A percentile compares a stretch with the other conserved stretches of the same genome.
Conservation (phyloP, 2,113 vertebrate genomes). For the Pyrgilauda ruficollis region DNA sequence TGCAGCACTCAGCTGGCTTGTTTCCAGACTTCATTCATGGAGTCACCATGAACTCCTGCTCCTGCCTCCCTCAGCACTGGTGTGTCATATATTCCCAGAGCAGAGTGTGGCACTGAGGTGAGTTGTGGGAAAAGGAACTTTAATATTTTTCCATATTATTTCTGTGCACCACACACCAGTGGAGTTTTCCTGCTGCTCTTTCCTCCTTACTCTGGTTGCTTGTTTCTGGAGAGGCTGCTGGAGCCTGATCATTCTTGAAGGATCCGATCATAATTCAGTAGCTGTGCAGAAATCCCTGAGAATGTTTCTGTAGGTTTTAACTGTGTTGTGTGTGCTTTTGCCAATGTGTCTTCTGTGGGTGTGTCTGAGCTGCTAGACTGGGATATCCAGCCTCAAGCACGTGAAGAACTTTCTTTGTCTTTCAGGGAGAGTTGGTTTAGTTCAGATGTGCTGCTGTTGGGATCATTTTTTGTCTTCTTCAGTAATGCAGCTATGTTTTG, state of each 20-base stretch:
- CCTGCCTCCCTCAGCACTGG: neutral
- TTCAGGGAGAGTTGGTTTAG: neutral
- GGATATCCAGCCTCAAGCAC: neutral
- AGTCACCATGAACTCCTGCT: neutral
- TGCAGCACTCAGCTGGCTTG: neutral
- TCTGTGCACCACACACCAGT: fast-evolving
- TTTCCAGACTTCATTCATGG: neutral
- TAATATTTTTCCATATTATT: fast-evolving
- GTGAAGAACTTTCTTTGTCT: neutral
- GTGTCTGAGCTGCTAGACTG: neutral
- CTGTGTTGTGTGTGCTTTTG: neutral
- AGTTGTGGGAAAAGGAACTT: neutral
- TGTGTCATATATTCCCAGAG: neutral
- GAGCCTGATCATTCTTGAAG: neutral
- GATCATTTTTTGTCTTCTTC: neutral
- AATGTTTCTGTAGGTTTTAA: neutral
- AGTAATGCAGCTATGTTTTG: neutral
- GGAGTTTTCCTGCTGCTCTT: neutral
- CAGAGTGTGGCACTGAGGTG: neutral
- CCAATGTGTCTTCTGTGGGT: neutral
- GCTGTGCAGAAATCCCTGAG: neutral
- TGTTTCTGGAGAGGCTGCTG: neutral
- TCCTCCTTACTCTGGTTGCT: neutral
- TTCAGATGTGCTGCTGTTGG: neutral
- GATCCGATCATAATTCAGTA: neutral